Evolutionary conservation across 2,888 invertebrate genomes (phyloP).

Genomic region (Cistogaster globosa): DNA sequence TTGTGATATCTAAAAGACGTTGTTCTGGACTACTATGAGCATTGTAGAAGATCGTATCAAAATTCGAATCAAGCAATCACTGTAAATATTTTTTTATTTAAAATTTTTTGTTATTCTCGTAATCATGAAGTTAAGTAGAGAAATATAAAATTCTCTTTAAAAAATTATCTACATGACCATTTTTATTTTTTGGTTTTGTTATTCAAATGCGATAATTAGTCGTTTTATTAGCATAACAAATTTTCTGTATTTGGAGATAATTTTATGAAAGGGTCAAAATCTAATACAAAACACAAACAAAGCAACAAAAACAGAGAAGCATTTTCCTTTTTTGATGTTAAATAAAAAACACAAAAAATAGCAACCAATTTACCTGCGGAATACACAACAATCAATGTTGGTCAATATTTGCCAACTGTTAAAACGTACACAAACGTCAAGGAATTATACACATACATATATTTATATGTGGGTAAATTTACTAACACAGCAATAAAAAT

Average conservation of each 20-base stretch:
- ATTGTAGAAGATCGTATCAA: no score
- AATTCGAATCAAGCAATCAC: no score
- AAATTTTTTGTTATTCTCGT: no score
- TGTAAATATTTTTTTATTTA: no score
- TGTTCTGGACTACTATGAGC: no score
- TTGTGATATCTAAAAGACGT: no score
- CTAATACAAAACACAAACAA: constrained; percentile 65
- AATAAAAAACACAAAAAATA: constrained; percentile 46
- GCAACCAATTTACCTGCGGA: constrained; percentile 80
- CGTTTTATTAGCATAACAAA: constrained; percentile 61
- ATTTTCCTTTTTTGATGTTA: constrained; percentile 9
- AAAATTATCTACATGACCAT: constrained; percentile 13
- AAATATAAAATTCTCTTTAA: not conserved
- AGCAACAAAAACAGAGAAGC: constrained; percentile 32
- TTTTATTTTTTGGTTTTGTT: not conserved
- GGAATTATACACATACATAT: constrained; percentile 59
- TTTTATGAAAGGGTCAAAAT: constrained; percentile 53
- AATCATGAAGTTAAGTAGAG: no score
- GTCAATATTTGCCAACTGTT: constrained; percentile 80
- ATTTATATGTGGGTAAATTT: not conserved
- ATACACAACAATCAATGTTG: constrained; percentile 81
- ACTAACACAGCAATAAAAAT: not conserved
- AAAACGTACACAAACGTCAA: constrained; percentile 71
- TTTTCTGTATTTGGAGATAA: constrained; percentile 53
- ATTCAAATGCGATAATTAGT: constrained; percentile 53